phyloP scores from a whole-genome alignment of 1,140 invertebrate species.

The Drosophila willistoni region DNA sequence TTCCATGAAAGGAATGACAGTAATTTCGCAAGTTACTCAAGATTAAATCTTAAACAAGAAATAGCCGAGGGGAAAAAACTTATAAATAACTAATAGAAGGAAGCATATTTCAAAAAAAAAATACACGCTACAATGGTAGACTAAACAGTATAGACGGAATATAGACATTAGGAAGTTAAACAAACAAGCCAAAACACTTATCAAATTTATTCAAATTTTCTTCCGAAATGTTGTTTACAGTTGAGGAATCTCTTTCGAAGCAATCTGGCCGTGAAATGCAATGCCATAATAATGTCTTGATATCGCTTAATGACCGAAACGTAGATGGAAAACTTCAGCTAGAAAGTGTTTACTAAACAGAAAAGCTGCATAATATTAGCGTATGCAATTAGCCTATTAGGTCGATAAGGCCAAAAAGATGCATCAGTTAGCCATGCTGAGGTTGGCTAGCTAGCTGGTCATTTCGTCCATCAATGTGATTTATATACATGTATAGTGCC shows the following conservation, averaged over 20 bases:
- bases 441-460: background rate
- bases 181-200: too few species aligned
- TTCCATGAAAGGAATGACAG: slow-evolving; percentile 17
- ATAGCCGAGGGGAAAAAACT: background rate
- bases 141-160: background rate
- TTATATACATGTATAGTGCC: background rate
- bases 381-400: slow-evolving; percentile 55
- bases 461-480: slow-evolving; percentile 2
- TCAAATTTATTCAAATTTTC: slow-evolving; percentile 22
- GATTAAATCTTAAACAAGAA: background rate
- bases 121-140: too few species aligned
- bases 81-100: background rate
- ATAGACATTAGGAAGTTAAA: too few species aligned
- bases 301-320: slow-evolving; percentile 24
- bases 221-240: slow-evolving; percentile 30
- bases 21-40: background rate
- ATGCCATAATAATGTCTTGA: slow-evolving; percentile 60
- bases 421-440: too few species aligned
- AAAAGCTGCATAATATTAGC: slow-evolving; percentile 55
- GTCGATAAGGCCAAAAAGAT: background rate
- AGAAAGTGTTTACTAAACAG: slow-evolving; percentile 70
- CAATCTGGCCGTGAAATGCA: slow-evolving; percentile 72
- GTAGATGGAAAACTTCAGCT: slow-evolving; percentile 32
- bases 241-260: slow-evolving; percentile 37
- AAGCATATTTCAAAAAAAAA: too few species aligned